Evolutionary conservation across 2,113 vertebrate genomes (phyloP), one percentile per base, ranked within the genome.

Genomic region (Gorsachius goisagi): DNA sequence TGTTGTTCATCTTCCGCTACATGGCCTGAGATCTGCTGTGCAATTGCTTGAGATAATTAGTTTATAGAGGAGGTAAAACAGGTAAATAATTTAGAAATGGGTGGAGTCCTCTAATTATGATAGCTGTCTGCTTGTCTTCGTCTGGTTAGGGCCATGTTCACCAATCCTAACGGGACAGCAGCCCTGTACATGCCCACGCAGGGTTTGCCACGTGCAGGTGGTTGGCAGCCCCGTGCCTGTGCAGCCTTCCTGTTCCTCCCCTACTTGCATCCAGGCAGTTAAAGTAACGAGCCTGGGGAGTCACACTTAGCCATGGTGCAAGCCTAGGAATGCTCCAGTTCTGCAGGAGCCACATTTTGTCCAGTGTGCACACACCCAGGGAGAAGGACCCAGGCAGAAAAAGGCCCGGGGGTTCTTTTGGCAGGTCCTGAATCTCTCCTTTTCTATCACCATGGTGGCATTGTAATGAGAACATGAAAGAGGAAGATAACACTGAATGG

Each of bases 311-410:
- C 50, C 2, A 2, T 10, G 62, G 71, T 49, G 79, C 32, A 9
- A 88, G 47, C 44, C 53, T 12, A 5, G 76, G 32, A 13, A 17
- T 1, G 39, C 23, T 55, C 58, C 64, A 37, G 28, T 22, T 27
- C 41, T 0, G 0, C 0, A 0, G 56, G 6, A 64, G 6, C 33
- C 30, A 41, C 45, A 5, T 47, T 47, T 41, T n/a, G 27, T 21
- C 35, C 66, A 17, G 32, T 1, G 2, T 27, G 9, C 53, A 11
- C 35, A 33, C 66, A 52, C 22, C 63, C 27, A 1, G 39, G 17
- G 56, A 35, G 66, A 39, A 59, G 18, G n/a, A 39, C 24, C 39
- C 27, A 12, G 1, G 14, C 56, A 88, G 53, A 27, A 60, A 47
- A 90, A 72, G 22, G 19, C 19, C 33, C 5, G 1, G 5, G 32